Base-by-base conservation (phyloP, 2,797 vertebrate species). In the Hylomyscus alleni region DNA sequence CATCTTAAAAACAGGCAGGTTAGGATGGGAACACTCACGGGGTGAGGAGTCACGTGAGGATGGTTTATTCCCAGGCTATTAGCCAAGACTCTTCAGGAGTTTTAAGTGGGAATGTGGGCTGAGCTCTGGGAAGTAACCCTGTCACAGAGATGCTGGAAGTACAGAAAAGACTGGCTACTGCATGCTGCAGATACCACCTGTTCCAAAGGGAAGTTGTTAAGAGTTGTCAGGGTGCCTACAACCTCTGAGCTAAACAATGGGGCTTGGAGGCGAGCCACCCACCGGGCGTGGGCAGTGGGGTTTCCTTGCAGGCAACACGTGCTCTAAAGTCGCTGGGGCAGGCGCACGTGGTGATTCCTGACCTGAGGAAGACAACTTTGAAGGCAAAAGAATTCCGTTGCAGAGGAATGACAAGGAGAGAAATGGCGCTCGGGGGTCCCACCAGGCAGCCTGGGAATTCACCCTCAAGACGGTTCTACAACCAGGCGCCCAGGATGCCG, bases 141-240 rank as follows among this genome's bases (percentile, higher is more conserved):
- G 24, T 34, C 34, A 22, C 2, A 31, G 37, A 73, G 62, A 73
- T 8, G 37, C 19, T 80, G 44, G 78, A 37, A 47, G 60, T 5
- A 56, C 47, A 52, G 7, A 14, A 11, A 20, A 34, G 67, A 47
- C 44, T 50, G 34, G 91, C 13, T 52, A 17, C 65, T 40, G 17
- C 65, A 75, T 56, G 37, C 14, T 11, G 13, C 26, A 37, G 56
- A 54, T 17, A 17, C 26, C 4, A 58, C 50, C 17, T 19, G 20
- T 54, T 89, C 44, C 72, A 65, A 73, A 20, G 37, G 93, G 85
- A 92, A 92, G 73, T 50, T 89, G 89, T 77, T 73, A 31, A 24
- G n/a, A n/a, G 40, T 20, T 78, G 50, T 69, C 44, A 6, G 12
- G 4, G 26, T 60, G 58, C 54, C 72, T 78, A 47, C 44, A 72